These are phyloP conservation scores for Nannoperca obscura DNA, from an alignment of 2,797 vertebrate genomes.

Conservation along the genomic window DNA sequence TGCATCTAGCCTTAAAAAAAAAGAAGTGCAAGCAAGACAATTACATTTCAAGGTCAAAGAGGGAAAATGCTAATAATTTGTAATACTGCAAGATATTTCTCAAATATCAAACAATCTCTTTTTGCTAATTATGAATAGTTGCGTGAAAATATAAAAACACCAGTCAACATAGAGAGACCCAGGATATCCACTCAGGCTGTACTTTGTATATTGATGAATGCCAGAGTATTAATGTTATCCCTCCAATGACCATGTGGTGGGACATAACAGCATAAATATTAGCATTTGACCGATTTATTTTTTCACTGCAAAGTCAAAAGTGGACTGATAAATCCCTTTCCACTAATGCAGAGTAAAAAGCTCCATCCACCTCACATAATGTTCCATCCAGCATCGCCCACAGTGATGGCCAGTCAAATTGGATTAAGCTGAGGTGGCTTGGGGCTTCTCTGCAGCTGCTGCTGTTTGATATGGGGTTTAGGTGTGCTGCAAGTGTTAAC, in stretches of 20 bases:
- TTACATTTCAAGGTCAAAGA: conserved; percentile 59
- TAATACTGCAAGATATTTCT: conserved; percentile 4
- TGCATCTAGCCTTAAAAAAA: conserved; percentile 36
- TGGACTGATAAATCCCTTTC: conserved; percentile 77
- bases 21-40: background rate
- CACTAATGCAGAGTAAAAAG: conserved; percentile 82
- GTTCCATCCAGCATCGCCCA: conserved; percentile 84
- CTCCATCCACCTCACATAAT: conserved; percentile 83
- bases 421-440: conserved; percentile 87
- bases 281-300: conserved; percentile 71
- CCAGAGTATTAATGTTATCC: conserved; percentile 56
- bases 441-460: conserved; percentile 86
- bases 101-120: background rate
- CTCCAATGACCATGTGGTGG: conserved; percentile 26
- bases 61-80: conserved; percentile 9
- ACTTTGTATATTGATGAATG: conserved; percentile 22
- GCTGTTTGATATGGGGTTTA: conserved; percentile 88
- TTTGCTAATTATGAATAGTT: conserved; percentile 3
- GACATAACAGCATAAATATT: conserved; percentile 51
- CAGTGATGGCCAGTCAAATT: conserved; percentile 89
- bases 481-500: conserved; percentile 85
- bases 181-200: conserved; percentile 1
- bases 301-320: conserved; percentile 71
- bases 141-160: conserved; percentile 1
- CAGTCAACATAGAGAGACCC: background rate